These are phyloP conservation scores for Bombus balteatus DNA, from an alignment of 1,140 invertebrate genomes.

Conservation along the genomic window DNA sequence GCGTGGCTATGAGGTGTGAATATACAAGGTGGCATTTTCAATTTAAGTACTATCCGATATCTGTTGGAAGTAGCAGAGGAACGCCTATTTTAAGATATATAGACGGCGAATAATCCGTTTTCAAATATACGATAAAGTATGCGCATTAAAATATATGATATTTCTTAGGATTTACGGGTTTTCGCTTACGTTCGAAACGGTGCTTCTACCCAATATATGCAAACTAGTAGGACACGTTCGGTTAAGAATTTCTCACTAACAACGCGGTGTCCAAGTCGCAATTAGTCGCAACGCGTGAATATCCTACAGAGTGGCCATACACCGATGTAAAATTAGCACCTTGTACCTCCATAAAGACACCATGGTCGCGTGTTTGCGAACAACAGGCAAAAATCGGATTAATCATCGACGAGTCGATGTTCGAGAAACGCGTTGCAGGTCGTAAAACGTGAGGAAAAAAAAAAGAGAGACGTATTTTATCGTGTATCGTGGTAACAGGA, in stretches of 20 bases:
- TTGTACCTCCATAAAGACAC: not conserved
- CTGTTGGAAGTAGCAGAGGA: not conserved
- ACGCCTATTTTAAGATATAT: too few relatives aligned
- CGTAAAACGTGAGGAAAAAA: not conserved
- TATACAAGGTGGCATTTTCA: not conserved
- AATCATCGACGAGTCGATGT: not conserved
- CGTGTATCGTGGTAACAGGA: constrained; percentile 27
- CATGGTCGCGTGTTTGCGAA: not conserved
- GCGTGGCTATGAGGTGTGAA: not conserved
- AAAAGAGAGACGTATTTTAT: constrained; percentile 13
- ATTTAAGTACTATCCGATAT: not conserved
- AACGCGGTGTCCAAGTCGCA: constrained; percentile 11
- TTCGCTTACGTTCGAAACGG: not conserved
- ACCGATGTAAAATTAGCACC: constrained; percentile 49
- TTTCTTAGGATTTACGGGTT: too few relatives aligned
- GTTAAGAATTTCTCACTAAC: constrained; percentile 45
- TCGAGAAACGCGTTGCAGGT: not conserved
- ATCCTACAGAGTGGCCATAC: not conserved
- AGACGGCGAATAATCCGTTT: too few relatives aligned
- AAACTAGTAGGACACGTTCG: not conserved
- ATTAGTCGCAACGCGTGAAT: constrained; percentile 41
- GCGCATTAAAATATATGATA: rapidly evolving
- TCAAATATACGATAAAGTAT: too few relatives aligned
- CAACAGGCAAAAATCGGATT: not conserved
- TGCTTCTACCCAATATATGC: not conserved